Percentiles rank a stretch among this genome's conserved stretches.
Conservation (phyloP, 2,888 invertebrate genomes). For the Dorcus parallelipipedus region DNA sequence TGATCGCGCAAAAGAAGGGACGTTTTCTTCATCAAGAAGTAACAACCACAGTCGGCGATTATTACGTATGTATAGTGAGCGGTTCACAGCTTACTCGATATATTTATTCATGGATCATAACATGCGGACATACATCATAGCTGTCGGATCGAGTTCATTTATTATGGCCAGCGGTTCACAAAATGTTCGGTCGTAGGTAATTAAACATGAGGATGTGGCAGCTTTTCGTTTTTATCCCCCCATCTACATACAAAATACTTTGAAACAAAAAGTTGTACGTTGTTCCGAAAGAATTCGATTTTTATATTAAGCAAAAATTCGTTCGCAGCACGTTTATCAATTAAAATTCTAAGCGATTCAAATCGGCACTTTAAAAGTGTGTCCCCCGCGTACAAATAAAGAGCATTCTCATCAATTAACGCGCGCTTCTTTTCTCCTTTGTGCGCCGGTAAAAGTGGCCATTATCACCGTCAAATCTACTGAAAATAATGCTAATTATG, state of each 20-base stretch:
- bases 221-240: no score
- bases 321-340: no score
- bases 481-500: slow-evolving; percentile 13
- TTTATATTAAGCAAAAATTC: no score
- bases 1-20: slow-evolving; percentile 11
- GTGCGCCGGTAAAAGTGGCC: background rate
- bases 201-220: background rate
- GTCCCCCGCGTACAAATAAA: background rate
- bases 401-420: no score
- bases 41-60: slow-evolving; percentile 10
- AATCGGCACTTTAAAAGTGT: slow-evolving; percentile 6
- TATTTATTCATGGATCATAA: slow-evolving; percentile 41
- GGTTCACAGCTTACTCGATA: slow-evolving; percentile 32
- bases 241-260: no score
- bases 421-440: background rate
- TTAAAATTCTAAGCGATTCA: background rate
- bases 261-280: no score
- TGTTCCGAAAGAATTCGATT: no score
- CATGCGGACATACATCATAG: slow-evolving; percentile 41
- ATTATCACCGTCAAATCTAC: slow-evolving; percentile 13
- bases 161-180: slow-evolving; percentile 26
- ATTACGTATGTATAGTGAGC: slow-evolving; percentile 23
- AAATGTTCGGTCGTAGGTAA: slow-evolving; percentile 2
- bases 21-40: no score
- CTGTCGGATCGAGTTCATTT: slow-evolving; percentile 41